phyloP scores from a whole-genome alignment of 2,888 invertebrate species.

The Reticulitermes lucifugus region DNA sequence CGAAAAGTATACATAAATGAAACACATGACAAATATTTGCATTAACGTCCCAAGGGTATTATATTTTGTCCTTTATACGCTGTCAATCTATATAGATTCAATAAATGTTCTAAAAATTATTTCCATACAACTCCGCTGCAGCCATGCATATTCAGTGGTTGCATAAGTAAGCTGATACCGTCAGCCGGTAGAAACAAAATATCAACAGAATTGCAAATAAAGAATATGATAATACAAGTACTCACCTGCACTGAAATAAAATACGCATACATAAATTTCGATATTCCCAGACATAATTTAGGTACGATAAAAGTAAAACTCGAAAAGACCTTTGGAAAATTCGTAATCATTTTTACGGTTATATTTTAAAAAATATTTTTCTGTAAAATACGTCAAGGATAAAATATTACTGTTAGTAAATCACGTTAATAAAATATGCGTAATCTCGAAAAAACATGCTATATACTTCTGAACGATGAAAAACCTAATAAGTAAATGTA shows the following conservation, averaged over 20 bases:
- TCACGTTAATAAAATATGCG: too few species aligned
- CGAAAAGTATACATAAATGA: not conserved
- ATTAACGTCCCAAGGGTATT: not conserved
- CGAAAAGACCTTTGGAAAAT: not conserved
- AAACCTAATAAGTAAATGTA: too few species aligned
- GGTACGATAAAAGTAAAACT: not conserved
- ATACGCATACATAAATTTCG: not conserved
- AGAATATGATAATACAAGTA: not conserved
- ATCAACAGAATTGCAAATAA: not conserved
- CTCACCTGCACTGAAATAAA: not conserved
- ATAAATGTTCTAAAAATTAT: not conserved
- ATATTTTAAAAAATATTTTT: too few species aligned
- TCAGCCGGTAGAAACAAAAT: not conserved
- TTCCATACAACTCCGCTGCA: not conserved
- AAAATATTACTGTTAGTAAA: too few species aligned
- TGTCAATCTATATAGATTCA: not conserved
- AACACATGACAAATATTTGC: not conserved
- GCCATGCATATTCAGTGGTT: slow-evolving; percentile 19
- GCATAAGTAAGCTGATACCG: not conserved
- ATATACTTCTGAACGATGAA: too few species aligned
- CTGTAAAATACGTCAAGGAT: too few species aligned
- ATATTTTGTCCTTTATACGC: not conserved
- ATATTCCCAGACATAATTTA: not conserved
- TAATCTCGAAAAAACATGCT: too few species aligned
- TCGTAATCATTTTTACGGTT: not conserved